Percentiles rank a stretch among this genome's conserved stretches.
These are phyloP conservation scores for Galendromus occidentalis DNA, from an alignment of 1,140 invertebrate species.

Conservation along the genomic window DNA sequence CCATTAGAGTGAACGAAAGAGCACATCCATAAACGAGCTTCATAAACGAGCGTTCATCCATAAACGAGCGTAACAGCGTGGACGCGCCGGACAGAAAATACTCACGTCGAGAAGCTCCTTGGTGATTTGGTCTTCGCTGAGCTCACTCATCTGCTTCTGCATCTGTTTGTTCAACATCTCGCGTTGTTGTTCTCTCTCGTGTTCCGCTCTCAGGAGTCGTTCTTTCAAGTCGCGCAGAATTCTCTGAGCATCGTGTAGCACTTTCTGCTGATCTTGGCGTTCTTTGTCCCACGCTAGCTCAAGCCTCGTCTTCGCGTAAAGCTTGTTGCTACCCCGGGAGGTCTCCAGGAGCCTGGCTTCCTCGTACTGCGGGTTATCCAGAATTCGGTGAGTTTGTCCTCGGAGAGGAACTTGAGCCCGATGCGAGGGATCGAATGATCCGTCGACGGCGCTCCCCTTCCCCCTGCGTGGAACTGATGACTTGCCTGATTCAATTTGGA, in stretches of 20 bases:
- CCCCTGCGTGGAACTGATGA: too few species aligned
- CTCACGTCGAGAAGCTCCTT: neutral
- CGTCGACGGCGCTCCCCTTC: neutral
- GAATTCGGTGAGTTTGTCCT: constrained; percentile 59
- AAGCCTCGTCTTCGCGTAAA: constrained; percentile 62
- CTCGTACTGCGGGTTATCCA: constrained; percentile 40
- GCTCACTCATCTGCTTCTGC: constrained; percentile 57
- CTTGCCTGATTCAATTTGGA: constrained; percentile 69
- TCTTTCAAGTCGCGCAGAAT: constrained; percentile 54
- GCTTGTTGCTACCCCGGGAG: constrained; percentile 41
- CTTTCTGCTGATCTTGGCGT: constrained; percentile 65
- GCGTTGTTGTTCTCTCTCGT: constrained; percentile 66
- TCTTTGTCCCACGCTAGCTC: constrained; percentile 91
- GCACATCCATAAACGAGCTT: too few species aligned
- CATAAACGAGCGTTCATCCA: too few species aligned
- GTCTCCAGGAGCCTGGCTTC: constrained; percentile 28
- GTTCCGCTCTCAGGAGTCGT: constrained; percentile 41
- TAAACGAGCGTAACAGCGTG: too few species aligned
- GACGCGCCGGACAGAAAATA: too few species aligned
- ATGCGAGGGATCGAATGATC: constrained; percentile 7
- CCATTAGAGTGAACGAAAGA: too few species aligned
- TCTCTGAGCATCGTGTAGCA: constrained; percentile 72
- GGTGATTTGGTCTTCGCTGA: constrained; percentile 53
- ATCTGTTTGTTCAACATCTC: constrained; percentile 60
- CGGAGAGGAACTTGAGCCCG: constrained; percentile 35